Conservation (phyloP, 2,113 vertebrate genomes). For the Phoenicopterus ruber region DNA sequence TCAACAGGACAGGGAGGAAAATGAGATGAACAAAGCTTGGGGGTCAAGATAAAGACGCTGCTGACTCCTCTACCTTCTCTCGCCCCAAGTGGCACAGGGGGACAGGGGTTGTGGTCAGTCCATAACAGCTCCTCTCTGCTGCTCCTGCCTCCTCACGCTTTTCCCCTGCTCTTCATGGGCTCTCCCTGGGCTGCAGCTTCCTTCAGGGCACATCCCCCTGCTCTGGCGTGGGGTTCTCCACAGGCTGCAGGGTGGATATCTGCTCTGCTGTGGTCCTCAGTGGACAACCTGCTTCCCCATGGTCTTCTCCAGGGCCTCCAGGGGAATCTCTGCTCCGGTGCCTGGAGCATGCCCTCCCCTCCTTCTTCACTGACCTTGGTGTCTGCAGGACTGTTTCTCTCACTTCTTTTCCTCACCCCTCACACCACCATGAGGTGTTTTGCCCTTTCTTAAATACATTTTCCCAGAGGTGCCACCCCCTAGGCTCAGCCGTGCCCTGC, state of each 20-base stretch:
- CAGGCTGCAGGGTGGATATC: neutral
- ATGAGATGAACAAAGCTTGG: neutral
- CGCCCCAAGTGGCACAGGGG: neutral
- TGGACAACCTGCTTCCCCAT: too few relatives aligned
- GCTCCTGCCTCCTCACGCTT: neutral
- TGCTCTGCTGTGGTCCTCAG: neutral
- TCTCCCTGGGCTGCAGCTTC: neutral
- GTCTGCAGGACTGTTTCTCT: neutral
- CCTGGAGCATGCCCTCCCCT: neutral
- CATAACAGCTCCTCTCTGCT: neutral
- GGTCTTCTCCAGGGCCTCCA: too few relatives aligned
- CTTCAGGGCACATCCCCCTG: neutral
- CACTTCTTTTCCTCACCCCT: neutral
- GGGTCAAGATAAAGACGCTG: neutral
- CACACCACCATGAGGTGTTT: neutral
- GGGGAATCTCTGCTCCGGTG: neutral
- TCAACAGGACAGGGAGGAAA: neutral
- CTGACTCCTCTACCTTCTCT: neutral
- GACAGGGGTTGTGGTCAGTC: neutral
- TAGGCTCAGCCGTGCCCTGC: neutral
- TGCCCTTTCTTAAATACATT: neutral
- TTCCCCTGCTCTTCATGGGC: neutral
- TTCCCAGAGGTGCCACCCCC: fast-evolving
- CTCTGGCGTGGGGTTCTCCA: neutral
- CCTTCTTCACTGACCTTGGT: neutral